Percentiles rank a stretch among this genome's conserved stretches.
These are phyloP conservation scores for Rhodinocichla rosea DNA, from an alignment of 2,113 vertebrate genomes.

Conservation along the genomic window DNA sequence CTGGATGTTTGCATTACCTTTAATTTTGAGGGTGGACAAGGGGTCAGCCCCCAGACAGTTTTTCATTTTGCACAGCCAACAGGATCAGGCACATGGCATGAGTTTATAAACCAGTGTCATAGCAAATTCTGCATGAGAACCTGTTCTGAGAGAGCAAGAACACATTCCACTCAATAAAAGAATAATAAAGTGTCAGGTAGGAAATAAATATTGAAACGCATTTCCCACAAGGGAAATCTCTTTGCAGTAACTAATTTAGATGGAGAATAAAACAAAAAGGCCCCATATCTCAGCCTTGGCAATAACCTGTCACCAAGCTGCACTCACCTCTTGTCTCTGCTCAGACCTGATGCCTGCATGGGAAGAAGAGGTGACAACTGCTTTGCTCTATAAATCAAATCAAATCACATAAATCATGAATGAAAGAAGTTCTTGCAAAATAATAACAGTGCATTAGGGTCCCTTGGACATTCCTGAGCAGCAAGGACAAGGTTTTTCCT, in stretches of 20 bases:
- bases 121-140: neutral
- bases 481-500: neutral
- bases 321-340: neutral
- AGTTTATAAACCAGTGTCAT: neutral
- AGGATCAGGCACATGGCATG: neutral
- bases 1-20: neutral
- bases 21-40: neutral
- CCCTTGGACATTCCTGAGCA: neutral
- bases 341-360: neutral
- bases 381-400: neutral
- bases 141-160: neutral
- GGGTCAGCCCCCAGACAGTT: neutral
- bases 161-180: slow-evolving; percentile 36
- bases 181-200: slow-evolving; percentile 50
- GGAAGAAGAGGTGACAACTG: neutral
- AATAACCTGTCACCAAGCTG: neutral
- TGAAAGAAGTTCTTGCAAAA: neutral
- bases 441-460: neutral
- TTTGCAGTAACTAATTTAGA: slow-evolving; percentile 56
- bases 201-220: slow-evolving; percentile 60
- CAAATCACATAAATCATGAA: neutral
- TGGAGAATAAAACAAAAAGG: slow-evolving; percentile 53
- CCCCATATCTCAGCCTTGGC: slow-evolving; percentile 11
- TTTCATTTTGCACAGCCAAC: neutral
- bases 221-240: slow-evolving; percentile 56